These are phyloP conservation scores for Semotilus atromaculatus DNA, from an alignment of 2,797 vertebrate genomes.

Conservation along the genomic window DNA sequence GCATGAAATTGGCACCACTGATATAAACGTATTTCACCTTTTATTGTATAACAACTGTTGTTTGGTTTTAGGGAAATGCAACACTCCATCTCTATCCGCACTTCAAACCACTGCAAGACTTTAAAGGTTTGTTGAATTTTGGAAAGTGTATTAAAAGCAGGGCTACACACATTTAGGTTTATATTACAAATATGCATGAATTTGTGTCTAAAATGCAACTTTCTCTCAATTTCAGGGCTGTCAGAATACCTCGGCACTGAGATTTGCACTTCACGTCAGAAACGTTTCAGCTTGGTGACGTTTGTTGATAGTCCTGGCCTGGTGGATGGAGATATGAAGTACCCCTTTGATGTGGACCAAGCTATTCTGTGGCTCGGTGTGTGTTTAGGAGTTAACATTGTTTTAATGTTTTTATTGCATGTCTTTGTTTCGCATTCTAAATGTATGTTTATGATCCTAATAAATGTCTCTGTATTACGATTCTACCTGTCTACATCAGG, in stretches of 20 bases:
- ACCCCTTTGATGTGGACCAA: slow-evolving; percentile 88
- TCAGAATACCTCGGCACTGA: slow-evolving; percentile 86
- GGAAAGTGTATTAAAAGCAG: not conserved
- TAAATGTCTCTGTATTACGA: not conserved
- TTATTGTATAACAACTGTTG: not conserved
- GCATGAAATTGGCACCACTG: not conserved
- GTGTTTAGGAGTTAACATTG: slow-evolving; percentile 45
- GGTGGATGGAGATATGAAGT: slow-evolving; percentile 90
- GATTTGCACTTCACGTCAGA: slow-evolving; percentile 87
- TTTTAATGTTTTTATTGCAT: not conserved
- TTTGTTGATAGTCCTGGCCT: slow-evolving; percentile 87
- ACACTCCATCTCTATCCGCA: slow-evolving; percentile 89
- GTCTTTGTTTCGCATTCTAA: not conserved
- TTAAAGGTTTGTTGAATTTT: slow-evolving; percentile 78
- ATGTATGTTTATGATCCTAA: not conserved
- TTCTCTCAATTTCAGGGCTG: slow-evolving; percentile 72
- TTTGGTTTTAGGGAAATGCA: slow-evolving; percentile 80
- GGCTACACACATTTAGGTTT: not conserved
- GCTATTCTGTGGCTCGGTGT: slow-evolving; percentile 85
- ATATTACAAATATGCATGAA: not conserved
- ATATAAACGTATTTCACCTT: not conserved
- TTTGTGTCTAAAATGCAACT: not conserved
- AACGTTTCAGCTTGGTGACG: slow-evolving; percentile 85
- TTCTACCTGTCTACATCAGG: slow-evolving; percentile 67
- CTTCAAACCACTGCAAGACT: slow-evolving; percentile 84